Evolutionary conservation across 2,113 vertebrate genomes (phyloP), one percentile per base, ranked within the genome.

Genomic region (Phainopepla nitens): DNA sequence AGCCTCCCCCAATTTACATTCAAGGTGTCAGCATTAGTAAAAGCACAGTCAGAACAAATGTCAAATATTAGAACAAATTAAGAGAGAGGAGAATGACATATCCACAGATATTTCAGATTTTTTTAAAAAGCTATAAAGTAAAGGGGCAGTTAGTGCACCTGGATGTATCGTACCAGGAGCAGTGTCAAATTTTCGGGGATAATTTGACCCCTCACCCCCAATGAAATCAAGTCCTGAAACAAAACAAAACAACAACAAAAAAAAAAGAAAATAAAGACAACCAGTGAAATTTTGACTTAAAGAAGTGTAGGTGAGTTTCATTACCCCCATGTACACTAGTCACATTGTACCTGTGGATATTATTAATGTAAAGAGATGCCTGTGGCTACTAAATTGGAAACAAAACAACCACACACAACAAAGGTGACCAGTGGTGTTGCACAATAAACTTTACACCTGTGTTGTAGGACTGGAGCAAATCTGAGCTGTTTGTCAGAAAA

Each of bases 191-290:
- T 99, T 99, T 97, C 98, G 98, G 92, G 98, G 98, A 98, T 99
- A 99, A 98, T 98, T 98, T 98, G 98, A 98, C 97, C 98, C 99
- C 97, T 99, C 99, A 98, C 98, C 98, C 96, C 98, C 98, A 97
- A 98, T 98, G 98, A 99, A 99, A 97, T 99, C 99, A 98, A 99
- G 98, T 98, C 99, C 99, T 99, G 97, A 97, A 98, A 98, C 93
- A 98, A 98, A 98, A 97, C 42, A 45, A 97, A 54, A 86, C 39
- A 39, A 39, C n/a, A n/a, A n/a, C n/a, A n/a, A n/a, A n/a, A n/a
- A n/a, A n/a, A n/a, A 92, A 85, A 50, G 44, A 96, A 90, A 95
- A 87, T 53, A 97, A 65, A 97, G 90, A 98, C 96, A 97, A 97
- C 64, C 60, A 31, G 96, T 98, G 97, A 98, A 98, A 97, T 96